Conservation (phyloP, 2,888 invertebrate species). For the Mongoloraphidia duomilia region DNA sequence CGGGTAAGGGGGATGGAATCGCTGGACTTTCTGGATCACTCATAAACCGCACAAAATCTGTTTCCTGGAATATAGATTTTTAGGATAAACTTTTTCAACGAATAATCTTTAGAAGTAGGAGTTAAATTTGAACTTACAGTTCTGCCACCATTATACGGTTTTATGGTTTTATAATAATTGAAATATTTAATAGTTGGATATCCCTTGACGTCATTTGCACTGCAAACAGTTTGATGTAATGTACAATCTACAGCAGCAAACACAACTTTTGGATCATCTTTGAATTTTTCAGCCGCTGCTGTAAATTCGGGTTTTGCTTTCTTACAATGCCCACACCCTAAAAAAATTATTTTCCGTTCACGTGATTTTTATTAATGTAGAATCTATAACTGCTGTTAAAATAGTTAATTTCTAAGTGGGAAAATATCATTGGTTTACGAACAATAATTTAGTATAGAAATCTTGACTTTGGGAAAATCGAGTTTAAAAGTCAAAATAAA, state of each 20-base stretch:
- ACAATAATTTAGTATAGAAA: too few species aligned
- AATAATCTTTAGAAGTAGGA: slow-evolving; percentile 1
- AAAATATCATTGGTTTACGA: too few species aligned
- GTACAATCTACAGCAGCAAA: slow-evolving; percentile 75
- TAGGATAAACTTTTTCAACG: neutral
- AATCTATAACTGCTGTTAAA: too few species aligned
- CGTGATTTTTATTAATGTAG: too few species aligned
- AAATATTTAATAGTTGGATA: slow-evolving; percentile 82
- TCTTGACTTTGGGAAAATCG: too few species aligned
- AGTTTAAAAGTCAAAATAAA: too few species aligned
- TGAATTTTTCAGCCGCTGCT: slow-evolving; percentile 57
- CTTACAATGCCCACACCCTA: slow-evolving; percentile 88
- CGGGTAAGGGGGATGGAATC: slow-evolving; percentile 20
- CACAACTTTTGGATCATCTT: slow-evolving; percentile 60
- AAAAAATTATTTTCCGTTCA: slow-evolving; percentile 9
- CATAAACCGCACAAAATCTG: slow-evolving; percentile 53
- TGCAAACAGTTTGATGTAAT: slow-evolving; percentile 46
- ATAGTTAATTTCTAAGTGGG: too few species aligned
- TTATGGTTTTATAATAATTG: slow-evolving; percentile 56
- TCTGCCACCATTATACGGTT: slow-evolving; percentile 59
- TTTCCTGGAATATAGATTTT: slow-evolving; percentile 33
- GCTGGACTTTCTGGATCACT: slow-evolving; percentile 31
- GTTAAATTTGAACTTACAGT: slow-evolving; percentile 36
- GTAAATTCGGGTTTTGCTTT: slow-evolving; percentile 70
- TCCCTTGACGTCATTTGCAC: slow-evolving; percentile 55